These are phyloP conservation scores for Dicrurus megarhynchus DNA, from an alignment of 2,113 vertebrate genomes.

Conservation along the genomic window DNA sequence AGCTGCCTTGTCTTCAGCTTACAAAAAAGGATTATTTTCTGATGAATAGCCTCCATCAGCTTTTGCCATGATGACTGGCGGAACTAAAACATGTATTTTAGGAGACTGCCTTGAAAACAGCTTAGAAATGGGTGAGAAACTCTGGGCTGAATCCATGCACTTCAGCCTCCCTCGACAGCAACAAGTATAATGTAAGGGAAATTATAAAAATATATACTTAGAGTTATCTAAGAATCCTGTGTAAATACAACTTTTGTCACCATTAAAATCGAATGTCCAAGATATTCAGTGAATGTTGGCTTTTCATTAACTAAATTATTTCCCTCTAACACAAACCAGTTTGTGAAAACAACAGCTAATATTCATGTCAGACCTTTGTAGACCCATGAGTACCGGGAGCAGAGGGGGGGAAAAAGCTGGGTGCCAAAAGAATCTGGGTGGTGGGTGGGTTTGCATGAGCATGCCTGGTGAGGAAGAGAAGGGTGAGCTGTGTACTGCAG, in stretches of 20 bases:
- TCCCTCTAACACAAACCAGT: background rate
- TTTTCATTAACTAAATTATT: background rate
- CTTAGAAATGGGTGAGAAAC: background rate
- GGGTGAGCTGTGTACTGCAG: fast-evolving
- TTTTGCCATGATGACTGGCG: background rate
- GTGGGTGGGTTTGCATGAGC: background rate
- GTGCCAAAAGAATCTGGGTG: fast-evolving
- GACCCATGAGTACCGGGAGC: fast-evolving
- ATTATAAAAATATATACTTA: background rate
- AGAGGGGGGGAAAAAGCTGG: fast-evolving
- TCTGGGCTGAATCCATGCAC: background rate
- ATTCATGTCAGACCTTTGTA: fast-evolving
- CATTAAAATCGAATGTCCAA: background rate
- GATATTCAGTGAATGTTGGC: background rate
- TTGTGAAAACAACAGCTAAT: background rate
- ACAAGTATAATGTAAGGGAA: background rate
- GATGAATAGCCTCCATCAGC: background rate
- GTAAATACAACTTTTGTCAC: background rate
- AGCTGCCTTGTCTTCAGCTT: background rate
- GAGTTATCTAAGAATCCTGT: background rate
- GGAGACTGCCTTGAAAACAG: background rate
- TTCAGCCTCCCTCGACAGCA: background rate
- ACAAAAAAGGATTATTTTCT: background rate
- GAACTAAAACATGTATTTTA: background rate
- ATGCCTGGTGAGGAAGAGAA: background rate